These are phyloP conservation scores for Diadegma fenestrale DNA, from an alignment of 2,888 invertebrate genomes.

Conservation along the genomic window DNA sequence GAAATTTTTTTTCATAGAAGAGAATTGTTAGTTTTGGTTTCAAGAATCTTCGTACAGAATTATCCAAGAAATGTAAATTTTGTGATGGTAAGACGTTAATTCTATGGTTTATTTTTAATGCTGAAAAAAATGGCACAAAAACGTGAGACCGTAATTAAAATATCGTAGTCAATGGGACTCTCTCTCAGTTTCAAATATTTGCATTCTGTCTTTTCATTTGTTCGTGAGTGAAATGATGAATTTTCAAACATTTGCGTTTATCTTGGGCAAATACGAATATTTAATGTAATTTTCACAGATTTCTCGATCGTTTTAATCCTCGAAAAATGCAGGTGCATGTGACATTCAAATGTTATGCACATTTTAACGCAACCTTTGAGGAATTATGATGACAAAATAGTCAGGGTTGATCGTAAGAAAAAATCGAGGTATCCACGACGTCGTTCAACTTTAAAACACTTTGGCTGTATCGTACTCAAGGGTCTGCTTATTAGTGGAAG, in stretches of 20 bases:
- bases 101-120: too few relatives aligned
- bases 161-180: not conserved
- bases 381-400: not conserved
- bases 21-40: too few relatives aligned
- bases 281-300: not conserved
- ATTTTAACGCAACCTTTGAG: not conserved
- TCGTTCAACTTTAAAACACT: constrained; percentile 74
- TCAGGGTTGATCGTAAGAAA: not conserved
- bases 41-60: too few relatives aligned
- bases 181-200: not conserved
- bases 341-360: not conserved
- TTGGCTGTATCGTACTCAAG: constrained; percentile 68
- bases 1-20: too few relatives aligned
- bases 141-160: not conserved
- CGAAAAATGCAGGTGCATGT: not conserved
- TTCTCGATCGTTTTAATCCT: not conserved
- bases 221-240: not conserved
- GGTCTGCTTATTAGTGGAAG: constrained; percentile 76
- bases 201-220: not conserved
- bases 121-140: not conserved
- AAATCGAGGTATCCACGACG: constrained; percentile 54
- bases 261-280: not conserved
- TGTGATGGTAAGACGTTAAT: too few relatives aligned
- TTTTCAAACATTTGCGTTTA: not conserved
- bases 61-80: too few relatives aligned